Percentiles rank a stretch among this genome's conserved stretches.
Conservation (phyloP, 1,140 invertebrate species). For the Formica selysi region DNA sequence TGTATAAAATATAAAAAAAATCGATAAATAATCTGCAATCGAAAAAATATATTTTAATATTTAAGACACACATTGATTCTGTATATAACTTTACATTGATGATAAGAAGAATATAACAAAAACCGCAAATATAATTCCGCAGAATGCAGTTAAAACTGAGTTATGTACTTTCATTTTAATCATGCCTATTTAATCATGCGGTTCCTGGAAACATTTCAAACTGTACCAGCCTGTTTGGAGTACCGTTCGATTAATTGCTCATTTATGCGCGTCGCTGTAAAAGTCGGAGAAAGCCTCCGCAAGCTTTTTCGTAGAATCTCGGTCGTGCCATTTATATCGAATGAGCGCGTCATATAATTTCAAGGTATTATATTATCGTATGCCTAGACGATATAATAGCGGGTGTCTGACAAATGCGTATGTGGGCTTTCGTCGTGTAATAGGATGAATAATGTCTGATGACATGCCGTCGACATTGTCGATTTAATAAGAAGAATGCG, state of each 20-base stretch:
- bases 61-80: not conserved
- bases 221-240: not conserved
- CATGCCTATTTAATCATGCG: not conserved
- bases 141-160: not conserved
- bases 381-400: conserved; percentile 36
- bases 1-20: not conserved
- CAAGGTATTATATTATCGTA: not conserved
- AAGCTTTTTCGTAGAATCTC: conserved; percentile 9
- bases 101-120: not conserved
- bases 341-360: conserved; percentile 23
- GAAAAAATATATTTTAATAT: not conserved
- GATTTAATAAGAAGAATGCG: conserved; percentile 28
- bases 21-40: not conserved
- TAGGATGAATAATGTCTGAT: conserved; percentile 9
- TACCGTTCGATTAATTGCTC: not conserved
- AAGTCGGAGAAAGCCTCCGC: not conserved
- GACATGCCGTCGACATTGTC: conserved; percentile 11
- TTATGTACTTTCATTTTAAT: not conserved
- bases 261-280: not conserved
- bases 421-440: conserved; percentile 23
- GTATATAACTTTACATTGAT: not conserved
- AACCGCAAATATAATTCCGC: not conserved
- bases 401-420: conserved; percentile 16
- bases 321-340: conserved; percentile 12
- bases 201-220: not conserved